These are phyloP conservation scores for Onychostoma macrolepis DNA, from an alignment of 2,113 vertebrate species.

Conservation along the genomic window DNA sequence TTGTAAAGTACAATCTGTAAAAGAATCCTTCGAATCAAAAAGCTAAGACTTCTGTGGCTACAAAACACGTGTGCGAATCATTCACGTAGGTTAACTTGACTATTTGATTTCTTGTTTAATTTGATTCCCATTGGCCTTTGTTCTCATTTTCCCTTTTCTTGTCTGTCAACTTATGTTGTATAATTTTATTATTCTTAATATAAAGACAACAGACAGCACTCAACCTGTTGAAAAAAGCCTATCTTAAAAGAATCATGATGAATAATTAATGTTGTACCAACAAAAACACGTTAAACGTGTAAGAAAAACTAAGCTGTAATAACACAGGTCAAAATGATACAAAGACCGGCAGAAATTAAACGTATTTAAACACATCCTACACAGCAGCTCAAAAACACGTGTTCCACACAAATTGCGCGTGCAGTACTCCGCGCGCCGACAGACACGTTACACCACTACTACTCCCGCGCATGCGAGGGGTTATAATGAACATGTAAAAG, in stretches of 20 bases:
- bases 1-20: too few species aligned
- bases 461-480: background rate
- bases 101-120: background rate
- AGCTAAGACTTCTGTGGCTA: background rate
- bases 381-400: conserved; percentile 12
- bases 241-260: background rate
- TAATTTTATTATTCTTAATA: background rate
- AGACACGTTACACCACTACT: background rate
- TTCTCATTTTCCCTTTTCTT: background rate
- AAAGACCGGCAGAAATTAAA: background rate
- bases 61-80: background rate
- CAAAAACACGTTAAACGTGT: background rate
- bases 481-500: background rate
- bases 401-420: background rate
- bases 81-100: fast-evolving
- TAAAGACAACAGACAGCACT: background rate
- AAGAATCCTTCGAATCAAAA: background rate
- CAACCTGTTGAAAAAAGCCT: background rate
- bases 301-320: background rate
- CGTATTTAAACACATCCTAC: background rate
- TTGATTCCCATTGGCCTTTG: background rate
- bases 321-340: background rate
- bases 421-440: background rate
- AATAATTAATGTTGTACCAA: background rate
- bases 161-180: background rate